Percentiles rank a stretch among this genome's conserved stretches.
phyloP scores from a whole-genome alignment of 2,888 invertebrate species.

The Ectemnius lituratus region DNA sequence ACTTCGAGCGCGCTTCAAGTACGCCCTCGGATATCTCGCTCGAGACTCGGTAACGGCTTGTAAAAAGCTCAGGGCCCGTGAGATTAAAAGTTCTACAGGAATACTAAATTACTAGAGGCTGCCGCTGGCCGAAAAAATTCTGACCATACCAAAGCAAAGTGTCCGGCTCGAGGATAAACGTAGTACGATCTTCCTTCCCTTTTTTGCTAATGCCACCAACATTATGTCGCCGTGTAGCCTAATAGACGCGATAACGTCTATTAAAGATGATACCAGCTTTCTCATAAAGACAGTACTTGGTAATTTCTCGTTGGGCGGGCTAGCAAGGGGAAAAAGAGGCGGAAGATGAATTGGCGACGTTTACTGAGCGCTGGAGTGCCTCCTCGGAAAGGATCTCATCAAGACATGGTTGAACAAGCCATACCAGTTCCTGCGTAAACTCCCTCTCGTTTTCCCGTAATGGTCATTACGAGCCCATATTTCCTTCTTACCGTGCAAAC shows the following conservation, averaged over 20 bases:
- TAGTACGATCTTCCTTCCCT: too few species aligned
- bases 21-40: too few species aligned
- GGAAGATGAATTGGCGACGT: slow-evolving; percentile 31
- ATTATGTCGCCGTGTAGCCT: too few species aligned
- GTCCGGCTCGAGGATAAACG: not conserved
- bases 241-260: not conserved
- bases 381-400: slow-evolving; percentile 42
- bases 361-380: slow-evolving; percentile 29
- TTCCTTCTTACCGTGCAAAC: not conserved
- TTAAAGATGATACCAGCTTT: too few species aligned
- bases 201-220: too few species aligned
- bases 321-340: slow-evolving; percentile 20
- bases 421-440: slow-evolving; percentile 26
- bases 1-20: too few species aligned
- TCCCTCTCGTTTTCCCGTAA: slow-evolving; percentile 24
- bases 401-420: slow-evolving; percentile 36
- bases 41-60: not conserved
- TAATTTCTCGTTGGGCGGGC: slow-evolving; percentile 16
- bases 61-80: slow-evolving; percentile 15
- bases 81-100: slow-evolving; percentile 29
- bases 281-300: slow-evolving; percentile 14
- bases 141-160: not conserved
- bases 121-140: too few species aligned
- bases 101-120: slow-evolving; percentile 22
- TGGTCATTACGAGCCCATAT: slow-evolving; percentile 21